These are phyloP conservation scores for Eolophus roseicapilla DNA, from an alignment of 2,113 vertebrate species.

Conservation along the genomic window DNA sequence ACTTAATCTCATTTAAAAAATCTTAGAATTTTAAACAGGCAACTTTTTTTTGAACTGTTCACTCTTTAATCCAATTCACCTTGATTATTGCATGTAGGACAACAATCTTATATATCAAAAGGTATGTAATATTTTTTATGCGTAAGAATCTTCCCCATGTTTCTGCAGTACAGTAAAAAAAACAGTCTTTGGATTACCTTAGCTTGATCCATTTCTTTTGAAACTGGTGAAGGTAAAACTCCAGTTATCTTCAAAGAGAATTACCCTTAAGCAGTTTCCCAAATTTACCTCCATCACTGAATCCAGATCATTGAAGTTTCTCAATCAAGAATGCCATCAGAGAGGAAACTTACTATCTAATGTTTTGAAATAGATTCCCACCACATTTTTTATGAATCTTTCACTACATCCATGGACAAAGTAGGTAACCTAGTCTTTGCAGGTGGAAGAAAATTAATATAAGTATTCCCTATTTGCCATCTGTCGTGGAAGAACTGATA, in stretches of 20 bases:
- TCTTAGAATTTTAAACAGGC: neutral
- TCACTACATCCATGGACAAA: neutral
- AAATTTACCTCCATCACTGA: neutral
- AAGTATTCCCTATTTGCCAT: neutral
- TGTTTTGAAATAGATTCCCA: neutral
- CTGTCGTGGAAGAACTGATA: neutral
- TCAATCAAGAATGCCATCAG: neutral
- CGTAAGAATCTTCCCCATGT: neutral
- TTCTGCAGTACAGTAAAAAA: neutral
- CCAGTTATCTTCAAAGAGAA: neutral
- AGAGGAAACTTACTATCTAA: neutral
- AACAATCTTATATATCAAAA: neutral
- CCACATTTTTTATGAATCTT: neutral
- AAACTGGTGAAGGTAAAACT: neutral
- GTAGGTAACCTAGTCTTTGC: neutral
- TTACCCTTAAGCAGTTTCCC: neutral
- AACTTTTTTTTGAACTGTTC: neutral
- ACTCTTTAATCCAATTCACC: neutral
- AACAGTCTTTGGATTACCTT: neutral
- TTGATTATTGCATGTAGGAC: neutral
- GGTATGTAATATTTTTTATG: neutral
- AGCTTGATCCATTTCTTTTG: neutral
- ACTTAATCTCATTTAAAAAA: neutral
- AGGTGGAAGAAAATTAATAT: neutral
- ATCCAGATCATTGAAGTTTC: neutral